phyloP scores from a whole-genome alignment of 1,140 invertebrate genomes.

The Aphidius gifuensis region DNA sequence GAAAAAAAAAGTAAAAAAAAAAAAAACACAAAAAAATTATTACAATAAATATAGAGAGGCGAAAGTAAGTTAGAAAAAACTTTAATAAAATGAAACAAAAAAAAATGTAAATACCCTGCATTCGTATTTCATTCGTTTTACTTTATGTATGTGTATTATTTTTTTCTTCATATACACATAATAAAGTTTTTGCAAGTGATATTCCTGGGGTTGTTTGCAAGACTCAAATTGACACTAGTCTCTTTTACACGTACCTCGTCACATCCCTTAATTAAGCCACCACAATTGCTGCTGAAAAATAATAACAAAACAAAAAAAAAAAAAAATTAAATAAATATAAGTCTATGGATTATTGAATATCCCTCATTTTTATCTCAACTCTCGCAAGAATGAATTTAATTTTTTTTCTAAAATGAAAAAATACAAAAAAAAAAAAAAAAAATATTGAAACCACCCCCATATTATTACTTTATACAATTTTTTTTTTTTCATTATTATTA shows the following conservation, averaged over 20 bases:
- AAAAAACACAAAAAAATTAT: no score
- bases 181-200: no score
- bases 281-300: constrained; percentile 5
- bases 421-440: constrained; percentile 1
- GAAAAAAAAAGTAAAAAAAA: constrained; percentile 10
- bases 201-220: not conserved
- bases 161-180: no score
- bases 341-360: no score
- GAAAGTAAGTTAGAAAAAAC: not conserved
- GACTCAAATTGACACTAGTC: constrained; percentile 7
- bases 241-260: constrained; percentile 3
- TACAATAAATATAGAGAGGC: constrained; percentile 8
- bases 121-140: not conserved
- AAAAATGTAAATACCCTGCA: not conserved
- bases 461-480: not conserved
- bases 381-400: not conserved
- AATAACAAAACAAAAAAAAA: not conserved
- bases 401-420: not conserved
- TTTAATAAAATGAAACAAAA: constrained; percentile 6
- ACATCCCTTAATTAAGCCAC: constrained; percentile 16
- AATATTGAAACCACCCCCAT: no score
- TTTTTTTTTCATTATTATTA: not conserved
- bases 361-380: no score
- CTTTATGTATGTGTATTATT: no score
- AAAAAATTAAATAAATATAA: no score